These are phyloP conservation scores for Calosoma granatense DNA, from an alignment of 1,140 invertebrate species.

Conservation along the genomic window DNA sequence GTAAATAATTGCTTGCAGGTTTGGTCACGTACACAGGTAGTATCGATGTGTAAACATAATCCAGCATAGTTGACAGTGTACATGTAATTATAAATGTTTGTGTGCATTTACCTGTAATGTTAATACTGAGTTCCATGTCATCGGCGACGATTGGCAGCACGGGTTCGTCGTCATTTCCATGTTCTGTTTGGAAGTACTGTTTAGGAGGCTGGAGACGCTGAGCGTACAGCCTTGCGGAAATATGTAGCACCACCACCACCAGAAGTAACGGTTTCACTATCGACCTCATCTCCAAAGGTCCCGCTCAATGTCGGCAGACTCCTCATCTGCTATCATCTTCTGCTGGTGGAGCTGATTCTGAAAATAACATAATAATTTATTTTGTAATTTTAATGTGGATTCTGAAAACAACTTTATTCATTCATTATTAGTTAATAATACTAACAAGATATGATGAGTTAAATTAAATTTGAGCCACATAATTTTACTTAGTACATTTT, in stretches of 20 bases:
- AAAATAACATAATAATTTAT: too few species aligned
- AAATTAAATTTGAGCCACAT: too few species aligned
- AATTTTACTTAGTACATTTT: too few species aligned
- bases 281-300: constrained; percentile 13
- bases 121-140: constrained; percentile 31
- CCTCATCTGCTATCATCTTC: background rate
- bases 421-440: too few species aligned
- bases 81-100: background rate
- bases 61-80: background rate
- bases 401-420: too few species aligned
- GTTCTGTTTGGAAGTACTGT: constrained; percentile 26
- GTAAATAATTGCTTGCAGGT: too few species aligned
- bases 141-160: constrained; percentile 11
- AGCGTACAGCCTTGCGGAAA: constrained; percentile 16
- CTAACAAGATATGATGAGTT: too few species aligned
- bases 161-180: constrained; percentile 19
- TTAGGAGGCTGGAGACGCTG: constrained; percentile 25
- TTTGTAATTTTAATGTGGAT: too few species aligned
- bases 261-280: constrained; percentile 10
- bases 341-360: constrained; percentile 4
- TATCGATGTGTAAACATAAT: background rate
- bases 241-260: constrained; percentile 22
- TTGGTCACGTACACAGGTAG: too few species aligned
- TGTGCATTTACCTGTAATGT: constrained; percentile 30
- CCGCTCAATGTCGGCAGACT: constrained; percentile 17